Base-by-base conservation (phyloP, 2,888 invertebrate species). In the Callyntrura guangdongensis region DNA sequence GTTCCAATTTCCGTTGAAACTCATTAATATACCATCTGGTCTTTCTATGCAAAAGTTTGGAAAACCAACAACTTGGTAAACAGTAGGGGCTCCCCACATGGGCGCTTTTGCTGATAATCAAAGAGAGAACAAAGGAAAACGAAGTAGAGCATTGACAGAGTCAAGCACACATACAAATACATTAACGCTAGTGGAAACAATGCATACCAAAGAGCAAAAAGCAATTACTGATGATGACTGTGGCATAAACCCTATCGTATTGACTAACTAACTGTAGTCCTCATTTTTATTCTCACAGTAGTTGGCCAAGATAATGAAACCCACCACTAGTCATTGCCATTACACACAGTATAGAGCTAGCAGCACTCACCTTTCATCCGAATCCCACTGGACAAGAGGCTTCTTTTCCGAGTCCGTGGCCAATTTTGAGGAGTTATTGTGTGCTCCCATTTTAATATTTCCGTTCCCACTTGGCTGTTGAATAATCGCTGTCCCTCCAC, bases 311-410 rank as follows among this genome's bases (percentile, higher is more conserved):
- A 6, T 67, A 36, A 67, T 67, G n/a, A 67, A 27, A n/a, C n/a
- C n/a, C n/a, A n/a, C n/a, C n/a, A n/a, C n/a, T n/a, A n/a, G n/a
- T 27, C 27, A 72, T 9, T 22, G 2, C 12, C 22, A 53, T 14
- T 9, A 53, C 36, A 36, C 53, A 53, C 36, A 36, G 36, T 14
- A 14, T 9, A 69, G 12, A 69, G n/a, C n/a, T n/a, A n/a, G n/a
- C 0, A 1, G 22, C n/a, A 82, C 91, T 20, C 83, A 96, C 96
- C 96, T 96, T 92, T 96, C 96, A 93, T 96, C 96, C 49, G 96
- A 95, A 90, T 96, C 96, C 96, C 96, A 96, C 92, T 96, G 96
- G 14, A 96, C 96, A 45, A 96, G 94, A 6, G 96, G 96, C 93
- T 96, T 96, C 93, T 96, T 95, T 93, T 96, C 96, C 92, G 95